Base-by-base conservation (phyloP, 53 echinoderm and acorn worm genomes). In the Holothuria scabra region DNA sequence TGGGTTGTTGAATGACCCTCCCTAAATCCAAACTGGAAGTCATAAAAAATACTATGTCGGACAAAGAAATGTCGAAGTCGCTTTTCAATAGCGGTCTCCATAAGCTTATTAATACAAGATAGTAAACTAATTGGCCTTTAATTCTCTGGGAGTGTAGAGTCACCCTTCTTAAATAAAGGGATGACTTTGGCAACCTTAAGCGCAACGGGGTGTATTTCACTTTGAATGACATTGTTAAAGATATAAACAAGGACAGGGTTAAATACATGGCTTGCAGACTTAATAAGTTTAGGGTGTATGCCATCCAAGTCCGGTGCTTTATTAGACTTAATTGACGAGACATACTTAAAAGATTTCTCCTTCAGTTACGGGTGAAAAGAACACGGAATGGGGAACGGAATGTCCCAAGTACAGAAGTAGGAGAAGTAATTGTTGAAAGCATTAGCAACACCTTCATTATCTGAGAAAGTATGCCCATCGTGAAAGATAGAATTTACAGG, bases 191-290 rank as follows among this genome's bases (percentile, higher is more conserved):
- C 66, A 66, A 66, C 29, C 29, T 66, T 0, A 26, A 35, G 29
- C 26, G 29, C 66, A 66, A 32, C 66, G 14, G 66, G 66, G 66
- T 66, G 34, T 12, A 66, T 66, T 66, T 19, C 29, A 66, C 18
- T 24, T 1, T 25, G 66, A 66, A 66, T 8, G 30, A 66, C 66
- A 66, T 66, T 66, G 28, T 66, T 66, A 66, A 66, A 66, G 32
- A 66, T 26, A 66, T 66, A 13, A 28, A 26, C 66, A 66, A 66
- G 1, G 26, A 34, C 66, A 26, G 66, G 66, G 34, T 32, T 22
- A 8, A 66, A 19, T 8, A 66, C 66, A 66, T 66, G 30, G 23
- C 28, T 26, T 66, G 26, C 28, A 18, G 66, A 66, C 28, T 28
- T 66, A 66, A 66, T 8, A n/a, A 64, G n/a, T n/a, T n/a, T n/a